Evolutionary conservation across 2,113 vertebrate species (phyloP), one percentile per base, ranked within the genome.

Genomic region (Oryzias woworae): DNA sequence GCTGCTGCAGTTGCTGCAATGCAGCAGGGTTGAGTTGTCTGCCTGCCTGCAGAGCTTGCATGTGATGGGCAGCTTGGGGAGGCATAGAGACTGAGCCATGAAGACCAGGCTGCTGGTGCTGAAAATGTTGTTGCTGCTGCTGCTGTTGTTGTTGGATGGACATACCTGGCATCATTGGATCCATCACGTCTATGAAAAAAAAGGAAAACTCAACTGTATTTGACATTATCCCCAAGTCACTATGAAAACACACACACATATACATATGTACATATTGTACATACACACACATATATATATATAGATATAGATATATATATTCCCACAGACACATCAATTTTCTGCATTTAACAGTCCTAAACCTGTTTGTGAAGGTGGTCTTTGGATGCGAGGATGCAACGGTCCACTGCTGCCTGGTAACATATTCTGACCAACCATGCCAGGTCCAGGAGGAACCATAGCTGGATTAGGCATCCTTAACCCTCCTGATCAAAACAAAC

Each of bases 351-450:
- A 36, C 1, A 64, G 28, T 53, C 5, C 10, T 80, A 66, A 92
- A 99, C 97, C 96, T 93, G 95, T 90, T 79, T 97, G 96, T 62
- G 93, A 92, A 69, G 93, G 77, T 71, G 95, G 95, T 78, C 95
- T 94, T 61, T 90, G 90, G 72, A 92, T 83, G 77, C 96, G 94
- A 51, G 95, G 92, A 66, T 95, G 96, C 83, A 98, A 92, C 72
- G 98, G 96, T 86, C 92, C 90, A 87, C 87, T 93, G 83, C 91
- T 85, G 68, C 94, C 91, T 52, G 92, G 88, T 64, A 93, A 85
- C 87, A 96, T 93, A 77, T 94, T 90, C 62, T 95, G 93, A 58
- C 93, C 92, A 54, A 94, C 80, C 81, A 96, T 85, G 28, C 88
- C 94, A 81, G 94, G 92, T 66, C 93, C 90, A 68, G 94, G 90